These are phyloP conservation scores for Metellina segmentata DNA, from an alignment of 2,888 invertebrate genomes.

Conservation along the genomic window DNA sequence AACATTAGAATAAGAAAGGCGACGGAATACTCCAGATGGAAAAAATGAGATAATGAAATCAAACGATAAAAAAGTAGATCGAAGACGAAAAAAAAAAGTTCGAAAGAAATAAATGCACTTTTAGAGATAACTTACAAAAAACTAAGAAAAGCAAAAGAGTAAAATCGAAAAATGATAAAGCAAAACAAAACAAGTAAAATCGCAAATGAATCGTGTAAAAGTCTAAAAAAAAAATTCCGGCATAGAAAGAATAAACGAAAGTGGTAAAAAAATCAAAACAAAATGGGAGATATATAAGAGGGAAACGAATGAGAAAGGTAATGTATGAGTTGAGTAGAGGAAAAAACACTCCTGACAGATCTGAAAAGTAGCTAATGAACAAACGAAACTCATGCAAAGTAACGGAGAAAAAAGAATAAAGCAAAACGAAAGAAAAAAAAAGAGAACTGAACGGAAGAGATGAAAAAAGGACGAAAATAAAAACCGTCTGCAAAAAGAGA, in stretches of 20 bases:
- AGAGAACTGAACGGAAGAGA: not conserved
- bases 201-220: constrained; percentile 26
- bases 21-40: not conserved
- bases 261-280: not conserved
- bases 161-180: not conserved
- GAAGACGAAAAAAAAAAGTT: not conserved
- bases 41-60: constrained; percentile 33
- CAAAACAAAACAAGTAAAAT: not conserved
- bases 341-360: constrained; percentile 38
- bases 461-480: not conserved
- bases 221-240: not conserved
- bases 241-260: not conserved
- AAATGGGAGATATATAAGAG: not conserved
- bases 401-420: not conserved
- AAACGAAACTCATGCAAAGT: constrained; percentile 39
- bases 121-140: constrained; percentile 29
- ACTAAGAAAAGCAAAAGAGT: not conserved
- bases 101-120: constrained; percentile 12
- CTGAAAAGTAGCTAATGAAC: constrained; percentile 50
- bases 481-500: constrained; percentile 1
- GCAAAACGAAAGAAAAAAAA: not conserved
- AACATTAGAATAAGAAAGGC: not conserved
- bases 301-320: constrained; percentile 1
- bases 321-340: constrained; percentile 34
- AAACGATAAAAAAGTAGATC: not conserved